Base-by-base conservation (phyloP, 1,140 invertebrate species). In the Lordiphosa clarofinis region DNA sequence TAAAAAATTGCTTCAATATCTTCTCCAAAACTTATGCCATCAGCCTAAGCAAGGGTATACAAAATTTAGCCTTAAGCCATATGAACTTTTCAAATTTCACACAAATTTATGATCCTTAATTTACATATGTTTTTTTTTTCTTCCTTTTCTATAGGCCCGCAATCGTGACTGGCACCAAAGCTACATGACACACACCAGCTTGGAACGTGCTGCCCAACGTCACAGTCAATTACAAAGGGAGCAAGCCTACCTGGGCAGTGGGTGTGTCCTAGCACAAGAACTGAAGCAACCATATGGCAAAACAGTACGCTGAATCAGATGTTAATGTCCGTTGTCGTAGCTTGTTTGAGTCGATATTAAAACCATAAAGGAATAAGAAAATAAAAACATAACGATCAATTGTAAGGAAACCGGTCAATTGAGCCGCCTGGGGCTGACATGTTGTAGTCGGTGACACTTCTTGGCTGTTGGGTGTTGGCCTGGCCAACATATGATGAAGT, bases 91-190 rank as follows among this genome's bases (percentile, higher is more conserved):
- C 2, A 31, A 31, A 31, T 31, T 31, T 7, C 7, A 31, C 28
- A 31, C 28, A 6, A 8, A 8, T 31, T 31, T 31, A 31, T 31
- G 28, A 31, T 31, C 28, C 28, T 31, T 31, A 6, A 31, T 31
- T 31, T 8, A 31, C 28, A 31, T 8, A 8, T 31, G 6, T 31
- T 8, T 31, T 8, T 31, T 31, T 31, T 7, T 31, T 5, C 0
- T 24, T 24, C 1, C 21, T 31, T 31, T 31, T 31, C 28, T 50
- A 0, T 35, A 71, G 67, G 53, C 43, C 0, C 67, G 46, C 1
- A 71, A 71, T 43, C 66, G 67, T 28, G 67, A 70, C 24, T 71
- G 67, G 67, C 58, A 71, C 24, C 67, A 70, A 43, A 11, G 15
- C 2, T 71, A 71, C 11, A 62, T 71, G 58, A 44, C 38, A 11